Evolutionary conservation across 2,113 vertebrate genomes (phyloP), one percentile per base, ranked within the genome.

Genomic region (Cynocephalus volans): DNA sequence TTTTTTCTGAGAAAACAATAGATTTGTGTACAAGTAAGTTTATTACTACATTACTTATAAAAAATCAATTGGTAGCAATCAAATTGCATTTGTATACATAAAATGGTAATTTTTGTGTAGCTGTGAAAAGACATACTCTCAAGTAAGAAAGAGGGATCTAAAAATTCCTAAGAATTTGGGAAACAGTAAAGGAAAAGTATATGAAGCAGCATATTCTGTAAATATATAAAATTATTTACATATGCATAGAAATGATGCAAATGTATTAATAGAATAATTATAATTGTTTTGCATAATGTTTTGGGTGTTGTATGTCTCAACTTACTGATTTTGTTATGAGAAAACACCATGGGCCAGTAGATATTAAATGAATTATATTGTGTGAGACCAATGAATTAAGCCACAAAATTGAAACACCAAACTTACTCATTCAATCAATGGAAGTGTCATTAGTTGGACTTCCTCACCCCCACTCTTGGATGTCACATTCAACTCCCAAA

Each of bases 1-100:
- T 73, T 97, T 91, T 85, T 92, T 56, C 67, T 93, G 75, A 93
- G 89, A 93, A 97, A 96, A 80, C 88, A 70, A 75, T 50, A 91
- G 18, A 79, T 91, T 36, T 96, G 14, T 70, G 1, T 36, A 31
- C 33, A 95, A 33, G 13, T 93, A 77, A 87, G n/a, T 72, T 85
- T 41, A 75, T 89, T 48, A 82, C 15, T 26, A 28, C 23, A 31
- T 52, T 93, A 41, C 24, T 67, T 85, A 67, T 23, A 75, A 67
- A 79, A 85, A 26, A 56, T 83, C 72, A 77, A 67, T 13, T 33
- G 18, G 0, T 26, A 80, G 14, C 10, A 45, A 41, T 28, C 36
- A 70, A 52, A 82, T 13, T 81, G 23, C 58, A 45, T 60, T 23
- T 73, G 5, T 7, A 58, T 18, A 26, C 33, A 45, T 36, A 58